Conservation (phyloP, 2,113 vertebrate genomes). For the Arvicanthis niloticus region DNA sequence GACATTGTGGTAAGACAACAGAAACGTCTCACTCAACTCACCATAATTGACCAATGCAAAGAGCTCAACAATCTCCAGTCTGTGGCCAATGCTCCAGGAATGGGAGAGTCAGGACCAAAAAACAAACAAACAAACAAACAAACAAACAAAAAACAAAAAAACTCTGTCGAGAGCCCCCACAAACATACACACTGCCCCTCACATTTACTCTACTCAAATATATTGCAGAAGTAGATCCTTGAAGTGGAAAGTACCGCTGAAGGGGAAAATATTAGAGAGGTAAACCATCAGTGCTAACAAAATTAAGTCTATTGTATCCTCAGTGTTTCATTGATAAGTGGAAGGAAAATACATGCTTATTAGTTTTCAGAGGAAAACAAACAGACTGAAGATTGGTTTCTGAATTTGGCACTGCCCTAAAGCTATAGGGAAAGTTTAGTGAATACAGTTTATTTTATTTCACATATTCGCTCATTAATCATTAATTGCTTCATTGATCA, state of each 20-base stretch:
- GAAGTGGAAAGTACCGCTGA: neutral
- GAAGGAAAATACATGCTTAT: neutral
- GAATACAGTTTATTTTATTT: conserved; percentile 1
- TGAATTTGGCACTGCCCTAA: neutral
- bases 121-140: no score
- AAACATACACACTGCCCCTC: neutral
- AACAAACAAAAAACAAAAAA: no score
- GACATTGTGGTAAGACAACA: neutral
- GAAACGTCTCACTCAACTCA: neutral
- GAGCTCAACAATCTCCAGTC: neutral
- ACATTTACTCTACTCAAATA: neutral
- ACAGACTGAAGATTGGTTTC: neutral
- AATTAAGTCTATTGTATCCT: neutral
- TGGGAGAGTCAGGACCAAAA: neutral
- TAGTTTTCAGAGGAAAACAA: neutral
- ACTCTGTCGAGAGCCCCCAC: neutral
- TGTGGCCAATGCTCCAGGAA: neutral
- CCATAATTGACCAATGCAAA: neutral
- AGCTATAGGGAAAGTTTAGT: neutral
- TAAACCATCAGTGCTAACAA: neutral
- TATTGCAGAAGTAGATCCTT: neutral
- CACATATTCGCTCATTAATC: neutral
- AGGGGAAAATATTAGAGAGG: conserved; percentile 11
- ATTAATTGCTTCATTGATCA: neutral
- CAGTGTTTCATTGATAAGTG: neutral